Evolutionary conservation across 2,113 vertebrate species (phyloP).

Genomic region (Baryphthengus martii): DNA sequence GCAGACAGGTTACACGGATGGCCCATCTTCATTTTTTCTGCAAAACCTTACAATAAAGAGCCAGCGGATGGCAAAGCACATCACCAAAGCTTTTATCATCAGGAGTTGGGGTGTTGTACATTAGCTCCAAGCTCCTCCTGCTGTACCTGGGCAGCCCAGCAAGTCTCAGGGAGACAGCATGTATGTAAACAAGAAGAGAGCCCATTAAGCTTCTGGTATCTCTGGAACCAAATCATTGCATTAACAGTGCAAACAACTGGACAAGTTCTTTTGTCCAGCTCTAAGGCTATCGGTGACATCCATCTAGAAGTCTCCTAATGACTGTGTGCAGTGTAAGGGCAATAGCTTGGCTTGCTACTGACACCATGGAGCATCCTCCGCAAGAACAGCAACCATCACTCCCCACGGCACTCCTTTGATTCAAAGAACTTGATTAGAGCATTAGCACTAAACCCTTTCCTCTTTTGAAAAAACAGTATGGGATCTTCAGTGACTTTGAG

Average conservation of each 20-base stretch:
- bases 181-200: neutral
- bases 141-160: neutral
- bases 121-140: neutral
- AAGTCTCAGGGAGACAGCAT: neutral
- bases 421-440: neutral
- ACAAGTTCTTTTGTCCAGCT: neutral
- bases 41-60: neutral
- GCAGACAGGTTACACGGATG: neutral
- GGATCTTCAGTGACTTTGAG: neutral
- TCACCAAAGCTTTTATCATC: neutral
- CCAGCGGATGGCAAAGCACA: neutral
- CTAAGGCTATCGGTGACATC: neutral
- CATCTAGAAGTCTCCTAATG: neutral
- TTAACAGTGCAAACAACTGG: neutral
- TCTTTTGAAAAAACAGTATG: neutral
- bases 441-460: neutral
- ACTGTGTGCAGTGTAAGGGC: neutral
- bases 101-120: neutral
- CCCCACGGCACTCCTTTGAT: accelerated
- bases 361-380: neutral
- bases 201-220: neutral
- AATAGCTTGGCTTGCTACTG: neutral
- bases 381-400: neutral
- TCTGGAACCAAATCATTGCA: neutral
- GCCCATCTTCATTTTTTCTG: neutral